Conservation (phyloP, 2,797 vertebrate species). For the Microctenopoma stevenorrisi region DNA sequence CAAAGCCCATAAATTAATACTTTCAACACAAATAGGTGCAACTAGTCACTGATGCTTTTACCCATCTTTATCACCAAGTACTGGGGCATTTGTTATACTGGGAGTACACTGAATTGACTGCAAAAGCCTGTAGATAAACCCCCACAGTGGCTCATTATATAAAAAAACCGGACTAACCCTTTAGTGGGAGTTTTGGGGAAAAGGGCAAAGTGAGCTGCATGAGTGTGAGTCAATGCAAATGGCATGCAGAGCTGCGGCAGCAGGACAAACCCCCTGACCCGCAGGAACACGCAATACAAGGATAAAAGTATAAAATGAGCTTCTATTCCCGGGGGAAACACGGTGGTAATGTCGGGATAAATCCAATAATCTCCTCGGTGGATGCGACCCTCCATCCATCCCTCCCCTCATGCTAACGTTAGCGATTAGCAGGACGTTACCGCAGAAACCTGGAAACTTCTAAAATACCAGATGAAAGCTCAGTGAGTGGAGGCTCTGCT, state of each 20-base stretch:
- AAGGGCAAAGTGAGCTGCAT: constrained; percentile 42
- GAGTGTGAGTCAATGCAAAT: constrained; percentile 36
- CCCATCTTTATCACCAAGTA: background rate
- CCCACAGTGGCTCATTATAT: background rate
- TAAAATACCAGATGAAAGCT: background rate
- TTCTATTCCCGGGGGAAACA: background rate
- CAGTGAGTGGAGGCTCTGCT: background rate
- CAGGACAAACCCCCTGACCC: constrained; percentile 44
- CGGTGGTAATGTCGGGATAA: constrained; percentile 1
- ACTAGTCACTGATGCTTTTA: background rate
- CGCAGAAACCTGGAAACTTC: constrained; percentile 21
- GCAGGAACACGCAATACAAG: background rate
- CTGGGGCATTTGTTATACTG: too few species aligned
- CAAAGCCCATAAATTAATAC: background rate
- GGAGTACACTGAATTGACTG: background rate
- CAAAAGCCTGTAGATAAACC: background rate
- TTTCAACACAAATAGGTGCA: background rate
- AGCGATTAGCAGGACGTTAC: constrained; percentile 20
- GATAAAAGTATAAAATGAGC: constrained; percentile 8
- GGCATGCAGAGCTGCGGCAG: constrained; percentile 52
- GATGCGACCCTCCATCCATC: background rate
- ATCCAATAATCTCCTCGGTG: background rate
- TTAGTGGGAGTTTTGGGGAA: constrained; percentile 42
- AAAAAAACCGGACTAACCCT: constrained; percentile 25
- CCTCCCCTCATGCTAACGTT: constrained; percentile 13